Conservation (phyloP, 2,113 vertebrate genomes). For the Sciurus niger region DNA sequence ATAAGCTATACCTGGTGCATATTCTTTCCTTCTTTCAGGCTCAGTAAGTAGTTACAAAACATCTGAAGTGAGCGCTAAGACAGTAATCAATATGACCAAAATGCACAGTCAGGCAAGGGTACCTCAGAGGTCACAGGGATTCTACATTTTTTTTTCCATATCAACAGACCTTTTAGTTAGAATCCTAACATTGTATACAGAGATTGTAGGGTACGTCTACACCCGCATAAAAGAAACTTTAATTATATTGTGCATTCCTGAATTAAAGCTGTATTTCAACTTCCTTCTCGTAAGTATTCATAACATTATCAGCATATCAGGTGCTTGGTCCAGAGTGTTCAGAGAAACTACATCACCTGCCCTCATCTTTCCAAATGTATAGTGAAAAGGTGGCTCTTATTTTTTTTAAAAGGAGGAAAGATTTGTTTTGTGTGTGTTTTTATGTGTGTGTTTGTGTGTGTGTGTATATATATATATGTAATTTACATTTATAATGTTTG, state of each 20-base stretch:
- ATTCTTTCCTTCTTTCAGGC: neutral
- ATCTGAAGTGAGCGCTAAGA: too few species aligned
- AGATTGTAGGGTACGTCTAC: neutral
- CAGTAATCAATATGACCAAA: slow-evolving; percentile 35
- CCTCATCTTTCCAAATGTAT: neutral
- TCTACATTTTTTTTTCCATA: neutral
- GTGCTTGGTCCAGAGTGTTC: neutral
- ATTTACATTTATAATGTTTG: too few species aligned
- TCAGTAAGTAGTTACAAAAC: neutral
- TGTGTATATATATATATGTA: too few species aligned
- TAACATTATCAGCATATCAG: neutral
- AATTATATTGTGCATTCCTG: neutral
- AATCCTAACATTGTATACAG: neutral
- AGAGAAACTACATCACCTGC: neutral
- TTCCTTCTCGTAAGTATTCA: neutral
- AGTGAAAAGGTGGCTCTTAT: neutral
- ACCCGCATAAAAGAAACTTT: neutral
- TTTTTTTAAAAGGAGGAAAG: too few species aligned
- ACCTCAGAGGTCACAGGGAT: neutral
- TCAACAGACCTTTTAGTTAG: neutral
- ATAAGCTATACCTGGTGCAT: neutral
- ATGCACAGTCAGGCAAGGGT: neutral
- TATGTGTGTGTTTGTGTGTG: too few species aligned
- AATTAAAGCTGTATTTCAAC: neutral
- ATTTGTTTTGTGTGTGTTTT: too few species aligned